Conservation (phyloP, 2,797 vertebrate species). For the Lepus townsendii region DNA sequence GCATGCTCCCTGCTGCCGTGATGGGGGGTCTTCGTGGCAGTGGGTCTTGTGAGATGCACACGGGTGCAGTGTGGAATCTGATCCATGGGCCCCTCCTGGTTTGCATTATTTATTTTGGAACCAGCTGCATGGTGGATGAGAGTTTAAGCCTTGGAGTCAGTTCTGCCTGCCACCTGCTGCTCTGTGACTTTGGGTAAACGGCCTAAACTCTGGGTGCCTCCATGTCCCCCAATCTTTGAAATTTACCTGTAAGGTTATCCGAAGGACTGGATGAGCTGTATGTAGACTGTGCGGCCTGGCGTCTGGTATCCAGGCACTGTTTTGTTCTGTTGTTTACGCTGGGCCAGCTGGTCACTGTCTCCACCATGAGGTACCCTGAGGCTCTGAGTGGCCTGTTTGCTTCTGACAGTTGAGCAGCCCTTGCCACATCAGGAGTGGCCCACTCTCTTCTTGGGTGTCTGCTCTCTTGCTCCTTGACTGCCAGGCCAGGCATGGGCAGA, state of each 20-base stretch:
- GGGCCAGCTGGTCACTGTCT: not conserved
- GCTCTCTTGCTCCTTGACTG: not conserved
- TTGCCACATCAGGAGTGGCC: not conserved
- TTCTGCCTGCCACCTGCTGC: not conserved
- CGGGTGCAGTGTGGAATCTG: not conserved
- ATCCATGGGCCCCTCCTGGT: not conserved
- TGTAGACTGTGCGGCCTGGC: not conserved
- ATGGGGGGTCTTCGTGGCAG: not conserved
- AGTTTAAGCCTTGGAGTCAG: not conserved
- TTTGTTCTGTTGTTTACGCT: not conserved
- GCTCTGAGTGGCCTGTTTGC: not conserved
- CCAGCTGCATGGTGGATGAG: not conserved
- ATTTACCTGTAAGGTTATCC: not conserved
- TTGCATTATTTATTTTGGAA: not conserved
- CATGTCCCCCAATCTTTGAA: not conserved
- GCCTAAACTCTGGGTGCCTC: not conserved
- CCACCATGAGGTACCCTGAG: not conserved
- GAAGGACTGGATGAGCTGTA: not conserved
- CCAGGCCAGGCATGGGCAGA: not conserved
- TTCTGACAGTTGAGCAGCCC: not conserved
- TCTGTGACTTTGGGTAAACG: not conserved
- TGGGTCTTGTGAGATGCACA: not conserved
- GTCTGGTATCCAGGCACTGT: not conserved
- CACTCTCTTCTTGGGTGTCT: not conserved
- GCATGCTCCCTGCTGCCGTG: not conserved